Base-by-base conservation (phyloP, 2,888 invertebrate species). In the Chloromyia formosa region DNA sequence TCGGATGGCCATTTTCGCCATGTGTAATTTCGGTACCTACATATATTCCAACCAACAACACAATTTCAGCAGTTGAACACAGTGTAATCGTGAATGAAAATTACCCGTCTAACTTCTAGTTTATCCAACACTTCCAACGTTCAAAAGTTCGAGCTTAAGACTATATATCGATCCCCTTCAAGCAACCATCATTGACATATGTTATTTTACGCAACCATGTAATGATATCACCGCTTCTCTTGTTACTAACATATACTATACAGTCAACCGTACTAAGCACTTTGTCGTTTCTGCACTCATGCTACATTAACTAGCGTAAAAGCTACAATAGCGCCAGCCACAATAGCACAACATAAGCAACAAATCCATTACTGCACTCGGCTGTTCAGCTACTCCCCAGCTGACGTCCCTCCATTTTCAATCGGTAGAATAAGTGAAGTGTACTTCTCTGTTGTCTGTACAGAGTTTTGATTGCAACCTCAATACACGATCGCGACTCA, bases 381-480 rank as follows among this genome's bases (percentile, higher is more conserved):
- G 45, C 23, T 49, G 66, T 64, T 16, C 49, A 22, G 7, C 22
- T 62, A 66, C 66, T 49, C 66, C 66, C 66, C 66, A 45, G 27
- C 9, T 45, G 45, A 10, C 66, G 49, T 66, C 45, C 66, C 66
- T 49, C 66, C 66, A 66, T 66, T 35, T 45, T 5, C 49, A 10
- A 49, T 18, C 42, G 22, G 66, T 66, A 66, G 66, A 66, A 66
- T 66, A 66, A 66, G 66, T 66, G 35, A 62, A 20, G 27, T 35
- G 27, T 35, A 35, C 16, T 53, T 16, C 7, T 53, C 16, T 16
- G 53, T 20, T 18, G 5, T 20, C 42, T 49, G 66, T 66, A 66
- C 66, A 66, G 66, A 66, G 49, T 66, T 66, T 66, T 49, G 66
- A 66, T 66, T 66, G 66, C 66, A 66, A 49, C 45, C 22, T 66